Evolutionary conservation across 2,888 invertebrate species (phyloP), one percentile per base, ranked within the genome.

Genomic region (Mimumesa dahlbomi): DNA sequence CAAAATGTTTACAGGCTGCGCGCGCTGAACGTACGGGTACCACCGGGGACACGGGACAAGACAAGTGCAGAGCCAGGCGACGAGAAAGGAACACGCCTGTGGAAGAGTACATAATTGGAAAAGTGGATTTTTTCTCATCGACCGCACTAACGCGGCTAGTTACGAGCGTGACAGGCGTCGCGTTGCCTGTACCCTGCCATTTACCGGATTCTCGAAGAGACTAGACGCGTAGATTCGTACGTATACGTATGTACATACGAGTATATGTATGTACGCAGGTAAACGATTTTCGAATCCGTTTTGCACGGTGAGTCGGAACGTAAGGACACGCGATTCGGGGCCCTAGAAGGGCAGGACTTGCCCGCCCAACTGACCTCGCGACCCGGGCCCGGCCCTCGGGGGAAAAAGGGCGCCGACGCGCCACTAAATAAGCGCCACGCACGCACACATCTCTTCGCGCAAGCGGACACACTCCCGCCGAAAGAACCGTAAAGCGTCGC

Each of bases 1-100:
- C 86, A 87, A 87, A 87, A 86, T 85, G 84, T 86, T 87, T 84
- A 86, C 82, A 79, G 80, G 72, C 74, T 69, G 62, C 49, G 66
- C 66, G 50, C 68, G 43, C 57, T 52, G 64, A 69, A 68, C 57
- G 68, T 75, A 69, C 45, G 64, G 56, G 58, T 29, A 52, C 48
- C 25, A 57, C 22, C 22, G 16, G 16, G 48, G 36, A 7, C 21
- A 58, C 22, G 34, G 9, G 53, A 59, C 48, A 34, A 52, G 48
- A 63, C 40, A 54, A 69, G 34, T 7, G 34, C 9, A n/a, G n/a
- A 3, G n/a, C 3, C 9, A 34, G n/a, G 1, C 3, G n/a, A 7
- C 25, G 25, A 7, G 25, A 7, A 7, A 7, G 25, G 25, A 7
- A 7, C n/a, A n/a, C n/a, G n/a, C n/a, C n/a, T n/a, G 25, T 3